Base-by-base conservation (phyloP, 2,113 vertebrate species). In the Talpa occidentalis region DNA sequence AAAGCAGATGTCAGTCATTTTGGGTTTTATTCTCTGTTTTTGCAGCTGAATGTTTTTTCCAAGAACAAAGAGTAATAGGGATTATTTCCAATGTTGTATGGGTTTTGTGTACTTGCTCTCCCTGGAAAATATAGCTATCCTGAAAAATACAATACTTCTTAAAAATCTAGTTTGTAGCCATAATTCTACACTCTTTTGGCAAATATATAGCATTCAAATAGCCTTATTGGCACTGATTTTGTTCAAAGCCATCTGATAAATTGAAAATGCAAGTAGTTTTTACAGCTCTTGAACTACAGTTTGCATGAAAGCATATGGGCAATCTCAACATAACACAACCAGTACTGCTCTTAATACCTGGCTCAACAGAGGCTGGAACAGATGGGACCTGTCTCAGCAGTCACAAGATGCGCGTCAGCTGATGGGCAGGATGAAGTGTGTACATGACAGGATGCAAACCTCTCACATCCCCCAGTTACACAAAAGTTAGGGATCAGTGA, bases 181-280 rank as follows among this genome's bases (percentile, higher is more conserved):
- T 52, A 79, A 72, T 40, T 80, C 26, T 49, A 35, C 19, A 67
- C 24, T 78, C 59, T 74, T 97, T 95, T 95, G 84, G 69, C 96
- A 97, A 95, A 94, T 69, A 78, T 30, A 52, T 88, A 93, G 17
- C 56, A 77, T 77, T 84, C 66, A 88, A 81, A 90, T 47, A 93
- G 76, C 62, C 77, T 72, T 77, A 67, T 76, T 94, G 93, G 83
- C 80, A 69, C 72, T 42, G 81, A 62, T 76, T 95, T 90, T 93
- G 26, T 84, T 88, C 83, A 93, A 96, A 95, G 87, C 64, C 81
- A 90, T 93, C 86, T 91, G 88, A 90, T 60, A 60, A 77, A 73
- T 40, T 93, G 37, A 74, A 95, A 95, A 88, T 85, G 77, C 83
- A 95, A 94, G 95, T 72, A 77, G 73, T 85, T 93, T 93, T 82